A percentile compares a stretch with the other conserved stretches of the same genome.
Conservation (phyloP, 2,888 invertebrate species). For the Strigamia crassipes region DNA sequence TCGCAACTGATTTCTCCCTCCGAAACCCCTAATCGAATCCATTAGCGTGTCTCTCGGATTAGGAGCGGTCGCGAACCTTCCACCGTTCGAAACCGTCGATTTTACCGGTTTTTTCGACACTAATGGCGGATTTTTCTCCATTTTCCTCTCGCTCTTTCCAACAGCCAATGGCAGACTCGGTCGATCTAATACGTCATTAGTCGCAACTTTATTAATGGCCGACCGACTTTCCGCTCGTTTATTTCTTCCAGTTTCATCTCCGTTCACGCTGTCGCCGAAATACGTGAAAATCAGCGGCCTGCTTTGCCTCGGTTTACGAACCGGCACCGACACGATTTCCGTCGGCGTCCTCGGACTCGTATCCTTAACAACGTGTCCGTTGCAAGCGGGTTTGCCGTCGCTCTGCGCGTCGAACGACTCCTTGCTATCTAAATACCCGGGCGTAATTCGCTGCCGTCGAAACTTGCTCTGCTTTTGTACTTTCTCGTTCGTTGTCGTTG, state of each 20-base stretch:
- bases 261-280: background rate
- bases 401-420: background rate
- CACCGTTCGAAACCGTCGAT: background rate
- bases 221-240: background rate
- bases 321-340: background rate
- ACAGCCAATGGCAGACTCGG: background rate
- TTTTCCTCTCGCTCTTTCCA: slow-evolving; percentile 14
- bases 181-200: background rate
- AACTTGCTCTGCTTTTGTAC: background rate
- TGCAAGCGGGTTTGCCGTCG: background rate
- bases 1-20: slow-evolving; percentile 57
- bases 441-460: slow-evolving; percentile 46
- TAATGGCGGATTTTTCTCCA: background rate
- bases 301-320: background rate
- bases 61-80: background rate
- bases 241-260: background rate
- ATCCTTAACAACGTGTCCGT: background rate
- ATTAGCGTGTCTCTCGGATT: slow-evolving; percentile 69
- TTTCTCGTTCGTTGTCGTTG: too few relatives aligned
- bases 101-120: background rate
- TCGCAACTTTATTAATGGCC: background rate
- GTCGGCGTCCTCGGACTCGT: too few relatives aligned
- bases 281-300: background rate
- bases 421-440: background rate
- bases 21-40: slow-evolving; percentile 73